Evolutionary conservation across 2,113 vertebrate species (phyloP).

Genomic region (Parus major): DNA sequence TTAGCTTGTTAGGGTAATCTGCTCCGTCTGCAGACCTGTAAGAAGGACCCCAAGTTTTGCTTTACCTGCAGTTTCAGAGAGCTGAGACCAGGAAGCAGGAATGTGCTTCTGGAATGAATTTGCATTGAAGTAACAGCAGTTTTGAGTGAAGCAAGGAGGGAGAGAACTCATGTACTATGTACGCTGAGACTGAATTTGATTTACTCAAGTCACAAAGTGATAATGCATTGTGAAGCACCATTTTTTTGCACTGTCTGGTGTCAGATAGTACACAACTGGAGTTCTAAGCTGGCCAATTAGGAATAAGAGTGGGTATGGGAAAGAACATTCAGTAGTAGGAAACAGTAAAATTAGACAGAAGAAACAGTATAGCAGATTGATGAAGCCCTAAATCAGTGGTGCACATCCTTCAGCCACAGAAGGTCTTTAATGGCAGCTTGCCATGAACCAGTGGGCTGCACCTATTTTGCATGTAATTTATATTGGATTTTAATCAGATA

Average conservation of each 20-base stretch:
- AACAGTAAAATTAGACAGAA: neutral
- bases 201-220: neutral
- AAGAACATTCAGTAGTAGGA: neutral
- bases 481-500: constrained; percentile 2
- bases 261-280: neutral
- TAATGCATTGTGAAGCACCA: neutral
- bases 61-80: neutral
- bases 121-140: neutral
- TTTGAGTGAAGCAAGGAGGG: neutral
- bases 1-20: neutral
- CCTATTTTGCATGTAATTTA: constrained; percentile 6
- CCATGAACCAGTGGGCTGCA: neutral
- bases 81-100: neutral
- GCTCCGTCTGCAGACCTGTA: neutral
- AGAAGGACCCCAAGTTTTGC: neutral
- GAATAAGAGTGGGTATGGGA: neutral
- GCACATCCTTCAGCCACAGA: neutral
- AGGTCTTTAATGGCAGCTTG: neutral
- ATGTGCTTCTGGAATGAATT: neutral
- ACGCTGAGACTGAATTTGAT: neutral
- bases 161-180: fast-evolving
- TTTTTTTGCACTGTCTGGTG: neutral
- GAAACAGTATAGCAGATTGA: neutral
- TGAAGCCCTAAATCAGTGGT: neutral
- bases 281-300: neutral